Percentiles rank a stretch among this genome's conserved stretches.
Conservation (phyloP, 1,140 invertebrate genomes). For the Leguminivora glycinivorella region DNA sequence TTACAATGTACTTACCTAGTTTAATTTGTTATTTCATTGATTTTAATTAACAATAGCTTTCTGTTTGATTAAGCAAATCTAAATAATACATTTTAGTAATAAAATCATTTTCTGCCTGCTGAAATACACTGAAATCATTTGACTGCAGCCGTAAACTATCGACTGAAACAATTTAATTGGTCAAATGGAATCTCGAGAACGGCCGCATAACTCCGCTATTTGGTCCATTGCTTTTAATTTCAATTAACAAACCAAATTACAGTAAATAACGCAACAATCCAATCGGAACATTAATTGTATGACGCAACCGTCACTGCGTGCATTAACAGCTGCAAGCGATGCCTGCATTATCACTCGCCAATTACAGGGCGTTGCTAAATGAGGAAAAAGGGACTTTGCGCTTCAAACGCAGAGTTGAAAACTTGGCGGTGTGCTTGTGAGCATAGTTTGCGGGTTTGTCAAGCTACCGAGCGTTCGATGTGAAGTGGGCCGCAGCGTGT, state of each 20-base stretch:
- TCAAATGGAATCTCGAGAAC: slow-evolving; percentile 2
- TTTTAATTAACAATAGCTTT: not conserved
- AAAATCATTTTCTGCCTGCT: not conserved
- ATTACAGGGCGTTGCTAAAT: not conserved
- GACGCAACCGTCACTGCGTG: slow-evolving; percentile 2
- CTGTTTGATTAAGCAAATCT: not conserved
- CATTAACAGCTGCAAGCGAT: slow-evolving; percentile 25
- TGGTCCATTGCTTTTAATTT: slow-evolving; percentile 1
- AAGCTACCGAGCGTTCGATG: not conserved
- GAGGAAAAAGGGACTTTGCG: not conserved
- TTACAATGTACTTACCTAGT: too few relatives aligned
- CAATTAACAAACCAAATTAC: slow-evolving; percentile 19
- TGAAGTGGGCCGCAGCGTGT: not conserved
- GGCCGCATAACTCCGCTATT: not conserved
- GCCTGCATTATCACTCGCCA: slow-evolving; percentile 19
- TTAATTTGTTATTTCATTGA: too few relatives aligned
- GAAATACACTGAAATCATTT: not conserved
- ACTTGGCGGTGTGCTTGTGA: not conserved
- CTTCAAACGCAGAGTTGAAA: not conserved
- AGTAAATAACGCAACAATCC: slow-evolving; percentile 22
- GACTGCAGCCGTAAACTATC: not conserved
- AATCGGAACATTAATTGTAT: slow-evolving; percentile 17
- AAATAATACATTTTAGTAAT: not conserved
- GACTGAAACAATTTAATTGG: slow-evolving; percentile 6
- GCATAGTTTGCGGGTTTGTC: slow-evolving; percentile 3